Percentiles rank a stretch among this genome's conserved stretches.
Evolutionary conservation across 2,888 invertebrate genomes (phyloP).

Genomic region (Caenorhabditis macrosperma): DNA sequence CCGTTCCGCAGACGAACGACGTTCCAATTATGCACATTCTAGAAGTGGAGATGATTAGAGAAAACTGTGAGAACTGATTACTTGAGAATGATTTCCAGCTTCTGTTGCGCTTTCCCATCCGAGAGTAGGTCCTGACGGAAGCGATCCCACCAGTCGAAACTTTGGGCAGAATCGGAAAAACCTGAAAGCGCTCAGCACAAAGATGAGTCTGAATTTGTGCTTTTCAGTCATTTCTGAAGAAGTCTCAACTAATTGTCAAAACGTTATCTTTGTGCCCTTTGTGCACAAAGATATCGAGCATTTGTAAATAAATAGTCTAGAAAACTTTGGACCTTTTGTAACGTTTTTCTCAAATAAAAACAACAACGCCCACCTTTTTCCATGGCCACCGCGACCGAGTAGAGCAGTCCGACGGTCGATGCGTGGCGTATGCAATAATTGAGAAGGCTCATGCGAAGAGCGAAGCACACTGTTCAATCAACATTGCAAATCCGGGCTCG

Average conservation of each 20-base stretch:
- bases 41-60: conserved; percentile 1
- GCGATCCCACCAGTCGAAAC: conserved; percentile 50
- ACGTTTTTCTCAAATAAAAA: no score
- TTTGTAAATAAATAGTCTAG: no score
- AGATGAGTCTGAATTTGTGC: no score
- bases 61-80: neutral
- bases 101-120: conserved; percentile 42
- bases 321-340: no score
- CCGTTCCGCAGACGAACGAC: conserved; percentile 41
- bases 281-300: no score
- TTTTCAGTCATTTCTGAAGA: no score
- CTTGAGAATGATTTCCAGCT: conserved; percentile 44
- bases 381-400: conserved; percentile 38
- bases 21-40: conserved; percentile 52
- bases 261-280: no score
- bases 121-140: conserved; percentile 30
- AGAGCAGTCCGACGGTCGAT: conserved; percentile 37
- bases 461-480: conserved; percentile 3
- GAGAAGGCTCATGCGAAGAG: conserved; percentile 40
- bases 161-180: conserved; percentile 12
- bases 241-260: no score
- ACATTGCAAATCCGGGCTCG: conserved; percentile 8
- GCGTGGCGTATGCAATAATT: conserved; percentile 38
- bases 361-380: conserved; percentile 19
- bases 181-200: no score